Conservation (phyloP, 2,797 vertebrate genomes). For the Peromyscus aztecus region DNA sequence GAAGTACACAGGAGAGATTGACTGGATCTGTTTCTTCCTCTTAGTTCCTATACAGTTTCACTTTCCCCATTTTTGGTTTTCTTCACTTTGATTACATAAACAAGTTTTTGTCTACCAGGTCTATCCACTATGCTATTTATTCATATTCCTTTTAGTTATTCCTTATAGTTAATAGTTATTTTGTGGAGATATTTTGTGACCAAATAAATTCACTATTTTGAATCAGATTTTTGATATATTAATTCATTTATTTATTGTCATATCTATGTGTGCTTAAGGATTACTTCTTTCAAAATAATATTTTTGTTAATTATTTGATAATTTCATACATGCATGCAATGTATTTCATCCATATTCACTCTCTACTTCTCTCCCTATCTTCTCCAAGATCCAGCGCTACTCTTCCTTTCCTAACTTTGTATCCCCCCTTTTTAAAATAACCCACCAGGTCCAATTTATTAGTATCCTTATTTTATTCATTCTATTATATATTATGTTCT, state of each 20-base stretch:
- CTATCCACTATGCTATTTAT: not conserved
- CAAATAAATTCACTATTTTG: not conserved
- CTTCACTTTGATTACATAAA: constrained; percentile 8
- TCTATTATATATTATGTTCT: not conserved
- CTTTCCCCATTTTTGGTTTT: not conserved
- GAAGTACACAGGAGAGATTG: not conserved
- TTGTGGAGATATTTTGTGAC: constrained; percentile 12
- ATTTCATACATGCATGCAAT: not conserved
- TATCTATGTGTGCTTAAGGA: not conserved
- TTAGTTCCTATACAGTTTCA: not conserved
- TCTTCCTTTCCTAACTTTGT: no score
- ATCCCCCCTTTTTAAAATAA: not conserved
- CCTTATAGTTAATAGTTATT: not conserved
- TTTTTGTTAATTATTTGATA: not conserved
- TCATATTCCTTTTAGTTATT: not conserved
- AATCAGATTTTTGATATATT: constrained; percentile 27
- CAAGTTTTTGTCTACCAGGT: not conserved
- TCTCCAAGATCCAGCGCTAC: not conserved
- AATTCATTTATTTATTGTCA: not conserved
- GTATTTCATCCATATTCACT: not conserved
- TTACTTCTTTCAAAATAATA: constrained; percentile 24
- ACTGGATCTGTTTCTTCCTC: not conserved
- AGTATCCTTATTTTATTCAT: constrained; percentile 9
- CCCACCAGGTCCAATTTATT: not conserved
- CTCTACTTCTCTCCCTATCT: not conserved